Evolutionary conservation across 2,797 vertebrate species (phyloP).

Genomic region (Pteropus rufus): DNA sequence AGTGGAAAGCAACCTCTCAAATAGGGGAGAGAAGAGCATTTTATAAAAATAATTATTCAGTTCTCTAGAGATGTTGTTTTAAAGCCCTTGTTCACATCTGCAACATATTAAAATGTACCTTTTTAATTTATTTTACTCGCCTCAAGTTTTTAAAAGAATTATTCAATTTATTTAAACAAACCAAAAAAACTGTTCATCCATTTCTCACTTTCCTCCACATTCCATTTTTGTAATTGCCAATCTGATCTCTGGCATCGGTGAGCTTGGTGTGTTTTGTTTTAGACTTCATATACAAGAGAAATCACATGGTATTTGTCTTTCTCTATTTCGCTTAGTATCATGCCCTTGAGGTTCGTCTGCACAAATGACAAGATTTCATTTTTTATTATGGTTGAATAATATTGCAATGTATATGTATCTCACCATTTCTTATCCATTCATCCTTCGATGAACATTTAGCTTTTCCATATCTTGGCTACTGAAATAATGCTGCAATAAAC

Average conservation of each 20-base stretch:
- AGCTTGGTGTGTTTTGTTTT: neutral
- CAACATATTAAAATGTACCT: neutral
- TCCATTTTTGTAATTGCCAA: neutral
- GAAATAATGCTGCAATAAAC: neutral
- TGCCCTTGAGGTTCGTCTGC: neutral
- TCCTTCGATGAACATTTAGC: neutral
- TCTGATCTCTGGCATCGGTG: neutral
- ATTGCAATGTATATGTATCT: neutral
- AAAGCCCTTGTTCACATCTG: slow-evolving; percentile 9
- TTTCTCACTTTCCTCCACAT: neutral
- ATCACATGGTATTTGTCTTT: neutral
- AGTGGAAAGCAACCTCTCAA: slow-evolving; percentile 25
- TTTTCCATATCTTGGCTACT: neutral
- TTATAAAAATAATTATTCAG: slow-evolving; percentile 13
- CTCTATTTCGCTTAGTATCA: neutral
- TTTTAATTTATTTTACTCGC: neutral
- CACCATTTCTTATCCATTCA: neutral
- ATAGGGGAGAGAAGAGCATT: neutral
- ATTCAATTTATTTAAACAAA: neutral
- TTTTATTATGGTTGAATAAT: neutral
- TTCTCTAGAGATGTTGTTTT: neutral
- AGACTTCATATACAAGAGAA: neutral
- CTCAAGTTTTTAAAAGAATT: neutral
- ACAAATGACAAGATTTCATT: neutral
- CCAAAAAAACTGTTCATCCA: neutral